Evolutionary conservation across 1,140 invertebrate genomes (phyloP).

Genomic region (Listronotus bonariensis): DNA sequence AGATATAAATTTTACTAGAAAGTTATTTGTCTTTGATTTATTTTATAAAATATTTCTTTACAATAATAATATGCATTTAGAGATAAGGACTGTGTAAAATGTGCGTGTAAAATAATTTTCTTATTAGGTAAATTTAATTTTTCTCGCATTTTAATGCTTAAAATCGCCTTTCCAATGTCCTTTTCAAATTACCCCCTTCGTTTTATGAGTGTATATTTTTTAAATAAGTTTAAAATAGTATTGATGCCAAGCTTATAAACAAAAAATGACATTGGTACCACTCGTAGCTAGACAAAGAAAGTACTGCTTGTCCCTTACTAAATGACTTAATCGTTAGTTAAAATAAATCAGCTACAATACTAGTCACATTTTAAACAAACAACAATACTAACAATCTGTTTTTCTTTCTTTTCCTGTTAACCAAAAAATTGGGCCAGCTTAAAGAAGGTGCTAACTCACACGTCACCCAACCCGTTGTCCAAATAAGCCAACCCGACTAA

Average conservation of each 20-base stretch:
- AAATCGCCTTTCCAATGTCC: too few species aligned
- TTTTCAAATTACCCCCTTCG: too few species aligned
- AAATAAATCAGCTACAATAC: constrained; percentile 16
- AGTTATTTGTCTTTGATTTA: too few species aligned
- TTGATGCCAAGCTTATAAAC: not conserved
- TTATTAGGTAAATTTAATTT: too few species aligned
- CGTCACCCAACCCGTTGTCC: constrained; percentile 36
- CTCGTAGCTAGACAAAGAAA: not conserved
- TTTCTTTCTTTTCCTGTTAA: constrained; percentile 67
- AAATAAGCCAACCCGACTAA: constrained; percentile 21
- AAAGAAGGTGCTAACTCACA: constrained; percentile 52
- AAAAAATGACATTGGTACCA: constrained; percentile 10
- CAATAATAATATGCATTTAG: too few species aligned
- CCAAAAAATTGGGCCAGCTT: constrained; percentile 62
- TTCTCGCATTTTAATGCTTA: too few species aligned
- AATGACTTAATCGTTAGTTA: constrained; percentile 6
- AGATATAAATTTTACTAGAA: too few species aligned
- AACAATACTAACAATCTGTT: constrained; percentile 66
- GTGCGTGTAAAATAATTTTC: too few species aligned
- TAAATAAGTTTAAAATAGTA: not conserved
- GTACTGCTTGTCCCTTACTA: constrained; percentile 18
- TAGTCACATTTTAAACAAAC: constrained; percentile 21
- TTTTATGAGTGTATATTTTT: not conserved
- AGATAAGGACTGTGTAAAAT: too few species aligned
- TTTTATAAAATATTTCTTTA: too few species aligned